phyloP scores from a whole-genome alignment of 2,797 vertebrate species.

The Philypnodon macrostomus region DNA sequence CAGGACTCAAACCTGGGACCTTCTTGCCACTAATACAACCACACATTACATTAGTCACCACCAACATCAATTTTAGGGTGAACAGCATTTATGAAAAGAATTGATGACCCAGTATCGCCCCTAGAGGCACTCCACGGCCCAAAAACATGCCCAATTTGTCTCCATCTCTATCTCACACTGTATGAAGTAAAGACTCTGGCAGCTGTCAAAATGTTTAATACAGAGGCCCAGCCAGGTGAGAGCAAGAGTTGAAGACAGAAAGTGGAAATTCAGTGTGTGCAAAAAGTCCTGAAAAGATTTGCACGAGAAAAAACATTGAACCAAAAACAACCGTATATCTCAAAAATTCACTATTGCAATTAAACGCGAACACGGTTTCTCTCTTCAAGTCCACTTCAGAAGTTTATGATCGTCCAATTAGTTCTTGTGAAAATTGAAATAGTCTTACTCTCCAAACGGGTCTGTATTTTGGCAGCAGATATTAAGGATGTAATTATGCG shows the following conservation, averaged over 20 bases:
- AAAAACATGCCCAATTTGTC: too few relatives aligned
- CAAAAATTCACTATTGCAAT: neutral
- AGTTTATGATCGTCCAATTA: neutral
- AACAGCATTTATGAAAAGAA: too few relatives aligned
- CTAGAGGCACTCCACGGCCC: too few relatives aligned
- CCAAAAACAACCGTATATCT: neutral
- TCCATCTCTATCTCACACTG: neutral
- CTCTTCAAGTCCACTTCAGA: neutral
- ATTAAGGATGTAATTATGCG: neutral
- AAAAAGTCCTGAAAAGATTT: neutral
- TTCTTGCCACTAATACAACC: too few relatives aligned
- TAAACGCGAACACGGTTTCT: neutral
- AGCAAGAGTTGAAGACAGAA: neutral
- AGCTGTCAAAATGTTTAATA: constrained; percentile 5
- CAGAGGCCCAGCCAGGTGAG: neutral
- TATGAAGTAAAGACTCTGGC: neutral
- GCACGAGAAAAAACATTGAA: neutral
- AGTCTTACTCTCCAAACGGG: neutral
- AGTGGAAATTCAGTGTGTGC: neutral
- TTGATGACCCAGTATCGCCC: too few relatives aligned
- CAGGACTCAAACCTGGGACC: too few relatives aligned
- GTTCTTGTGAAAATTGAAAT: neutral
- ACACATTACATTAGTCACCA: too few relatives aligned
- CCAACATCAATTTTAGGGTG: too few relatives aligned
- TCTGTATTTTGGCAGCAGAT: neutral